These are phyloP conservation scores for Desoria tigrina DNA, from an alignment of 2,888 invertebrate species.

Conservation along the genomic window DNA sequence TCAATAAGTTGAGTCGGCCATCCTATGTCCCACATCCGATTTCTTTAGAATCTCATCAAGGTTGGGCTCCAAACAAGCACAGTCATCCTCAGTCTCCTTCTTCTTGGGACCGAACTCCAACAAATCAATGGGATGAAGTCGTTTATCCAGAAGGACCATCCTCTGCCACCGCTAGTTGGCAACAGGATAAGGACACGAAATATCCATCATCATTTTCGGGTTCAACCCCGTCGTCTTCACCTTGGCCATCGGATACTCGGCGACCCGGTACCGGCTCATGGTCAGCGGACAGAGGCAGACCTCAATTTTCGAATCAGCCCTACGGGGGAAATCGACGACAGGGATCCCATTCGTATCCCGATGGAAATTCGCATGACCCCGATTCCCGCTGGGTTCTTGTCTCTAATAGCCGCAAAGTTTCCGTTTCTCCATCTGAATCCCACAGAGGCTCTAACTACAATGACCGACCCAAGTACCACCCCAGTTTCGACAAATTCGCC, in stretches of 20 bases:
- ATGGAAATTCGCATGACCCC: conserved; percentile 34
- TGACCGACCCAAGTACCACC: conserved; percentile 25
- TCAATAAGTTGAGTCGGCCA: conserved; percentile 23
- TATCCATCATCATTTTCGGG: conserved; percentile 36
- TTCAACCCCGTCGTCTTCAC: conserved; percentile 5
- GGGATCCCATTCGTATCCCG: conserved; percentile 33
- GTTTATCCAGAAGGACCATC: conserved; percentile 50
- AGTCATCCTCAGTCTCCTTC: neutral
- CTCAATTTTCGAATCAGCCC: neutral
- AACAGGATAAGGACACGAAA: conserved; percentile 40
- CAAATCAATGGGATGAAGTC: conserved; percentile 47
- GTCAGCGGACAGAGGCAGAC: conserved; percentile 28
- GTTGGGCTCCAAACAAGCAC: conserved; percentile 13
- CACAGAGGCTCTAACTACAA: conserved; percentile 11
- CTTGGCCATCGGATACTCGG: conserved; percentile 25
- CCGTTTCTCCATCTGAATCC: conserved; percentile 10
- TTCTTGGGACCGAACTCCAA: conserved; percentile 12
- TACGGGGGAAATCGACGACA: conserved; percentile 9
- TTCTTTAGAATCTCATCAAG: neutral
- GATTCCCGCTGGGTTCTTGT: conserved; percentile 52
- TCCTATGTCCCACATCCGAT: neutral
- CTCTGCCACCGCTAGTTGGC: conserved; percentile 52
- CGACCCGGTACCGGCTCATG: conserved; percentile 46
- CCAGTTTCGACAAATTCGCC: conserved; percentile 28
- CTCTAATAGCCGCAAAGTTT: conserved; percentile 44